Evolutionary conservation across 1,140 invertebrate genomes (phyloP).

Genomic region (Bombus superbus): DNA sequence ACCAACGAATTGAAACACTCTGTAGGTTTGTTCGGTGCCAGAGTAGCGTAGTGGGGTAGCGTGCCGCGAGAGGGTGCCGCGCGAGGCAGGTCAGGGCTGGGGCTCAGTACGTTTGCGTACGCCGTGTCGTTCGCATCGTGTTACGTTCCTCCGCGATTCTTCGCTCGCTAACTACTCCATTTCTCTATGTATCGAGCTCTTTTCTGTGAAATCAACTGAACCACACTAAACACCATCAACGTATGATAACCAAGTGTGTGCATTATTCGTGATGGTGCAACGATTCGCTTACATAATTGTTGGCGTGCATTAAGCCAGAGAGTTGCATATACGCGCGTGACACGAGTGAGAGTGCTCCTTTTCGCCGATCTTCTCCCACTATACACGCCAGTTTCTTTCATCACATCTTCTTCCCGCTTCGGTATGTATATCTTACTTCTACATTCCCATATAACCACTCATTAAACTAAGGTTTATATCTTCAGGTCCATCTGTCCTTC

Average conservation of each 20-base stretch:
- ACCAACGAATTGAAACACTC: background rate
- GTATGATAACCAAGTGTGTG: constrained; percentile 36
- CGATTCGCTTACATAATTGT: constrained; percentile 70
- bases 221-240: background rate
- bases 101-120: constrained; percentile 68
- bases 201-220: background rate
- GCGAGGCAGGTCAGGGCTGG: constrained; percentile 76
- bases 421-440: constrained; percentile 25
- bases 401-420: background rate
- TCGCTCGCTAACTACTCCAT: constrained; percentile 8
- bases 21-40: constrained; percentile 17
- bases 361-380: constrained; percentile 27
- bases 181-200: constrained; percentile 25
- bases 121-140: constrained; percentile 25
- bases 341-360: constrained; percentile 50
- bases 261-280: constrained; percentile 49
- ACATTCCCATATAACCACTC: background rate
- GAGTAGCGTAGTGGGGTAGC: constrained; percentile 36
- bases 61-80: constrained; percentile 65
- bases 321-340: constrained; percentile 48
- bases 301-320: constrained; percentile 45
- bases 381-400: constrained; percentile 16
- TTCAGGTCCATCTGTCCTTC: background rate
- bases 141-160: constrained; percentile 15
- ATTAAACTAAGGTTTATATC: background rate